Evolutionary conservation across 2,113 vertebrate genomes (phyloP).

Genomic region (Pseudolaguvia tuberculata): DNA sequence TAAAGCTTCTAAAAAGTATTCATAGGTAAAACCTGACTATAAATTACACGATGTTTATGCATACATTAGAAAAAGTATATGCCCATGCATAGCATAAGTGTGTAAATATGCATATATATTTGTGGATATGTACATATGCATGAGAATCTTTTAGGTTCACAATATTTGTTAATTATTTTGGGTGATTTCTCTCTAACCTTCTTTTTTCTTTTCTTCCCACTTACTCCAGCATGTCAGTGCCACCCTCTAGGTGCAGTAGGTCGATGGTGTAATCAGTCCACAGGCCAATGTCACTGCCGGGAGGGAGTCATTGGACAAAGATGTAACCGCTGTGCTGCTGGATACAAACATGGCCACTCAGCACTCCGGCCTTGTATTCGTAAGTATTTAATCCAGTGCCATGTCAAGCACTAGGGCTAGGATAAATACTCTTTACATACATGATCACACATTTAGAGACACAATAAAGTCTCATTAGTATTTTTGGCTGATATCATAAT

Average conservation of each 20-base stretch:
- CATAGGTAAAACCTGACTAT: too few relatives aligned
- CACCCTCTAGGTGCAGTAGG: conserved; percentile 79
- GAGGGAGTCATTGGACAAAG: conserved; percentile 77
- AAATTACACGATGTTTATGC: too few relatives aligned
- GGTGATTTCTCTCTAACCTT: conserved; percentile 22
- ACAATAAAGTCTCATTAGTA: background rate
- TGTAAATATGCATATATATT: too few relatives aligned
- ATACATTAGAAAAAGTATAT: too few relatives aligned
- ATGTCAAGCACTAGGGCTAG: too few relatives aligned
- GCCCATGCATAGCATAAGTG: too few relatives aligned
- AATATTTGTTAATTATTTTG: background rate
- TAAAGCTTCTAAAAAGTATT: too few relatives aligned
- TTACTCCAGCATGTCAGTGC: conserved; percentile 77
- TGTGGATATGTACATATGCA: background rate
- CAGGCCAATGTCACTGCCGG: conserved; percentile 82
- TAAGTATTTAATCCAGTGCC: conserved; percentile 52
- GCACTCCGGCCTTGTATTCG: conserved; percentile 79
- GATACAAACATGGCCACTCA: conserved; percentile 81
- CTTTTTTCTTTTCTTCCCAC: conserved; percentile 8
- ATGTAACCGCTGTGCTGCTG: conserved; percentile 79
- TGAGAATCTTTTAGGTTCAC: background rate
- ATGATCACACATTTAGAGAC: background rate
- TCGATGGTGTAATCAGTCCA: conserved; percentile 79
- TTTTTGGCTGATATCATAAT: background rate
- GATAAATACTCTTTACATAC: too few relatives aligned